phyloP scores from a whole-genome alignment of 2,113 vertebrate genomes.

The Chinchilla lanigera region DNA sequence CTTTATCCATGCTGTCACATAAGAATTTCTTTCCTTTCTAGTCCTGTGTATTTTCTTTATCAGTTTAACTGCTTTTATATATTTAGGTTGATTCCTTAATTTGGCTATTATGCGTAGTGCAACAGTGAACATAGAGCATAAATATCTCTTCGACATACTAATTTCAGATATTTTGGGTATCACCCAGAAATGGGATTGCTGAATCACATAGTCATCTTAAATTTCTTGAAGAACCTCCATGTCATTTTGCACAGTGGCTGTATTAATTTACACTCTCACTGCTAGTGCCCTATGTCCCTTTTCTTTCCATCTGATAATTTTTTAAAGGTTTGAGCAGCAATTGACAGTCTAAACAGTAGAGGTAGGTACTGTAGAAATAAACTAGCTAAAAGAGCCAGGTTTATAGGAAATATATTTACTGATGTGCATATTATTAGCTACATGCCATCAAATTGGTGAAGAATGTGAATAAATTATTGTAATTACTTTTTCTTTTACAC shows the following conservation, averaged over 20 bases:
- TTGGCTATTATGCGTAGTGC: background rate
- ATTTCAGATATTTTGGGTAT: background rate
- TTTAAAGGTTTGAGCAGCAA: background rate
- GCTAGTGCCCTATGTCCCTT: background rate
- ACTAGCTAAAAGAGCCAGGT: background rate
- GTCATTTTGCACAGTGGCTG: background rate
- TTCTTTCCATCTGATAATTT: background rate
- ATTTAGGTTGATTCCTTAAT: background rate
- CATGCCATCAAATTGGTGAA: background rate
- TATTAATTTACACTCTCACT: background rate
- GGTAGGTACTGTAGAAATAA: constrained; percentile 6
- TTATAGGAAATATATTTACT: background rate
- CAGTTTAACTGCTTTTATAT: background rate
- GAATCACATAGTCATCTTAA: background rate
- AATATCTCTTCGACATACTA: background rate
- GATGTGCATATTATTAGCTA: background rate
- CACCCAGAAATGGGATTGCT: background rate
- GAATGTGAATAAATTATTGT: background rate
- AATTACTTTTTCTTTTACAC: background rate
- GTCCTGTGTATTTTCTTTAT: background rate
- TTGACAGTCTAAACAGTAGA: background rate
- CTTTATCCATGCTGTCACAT: background rate
- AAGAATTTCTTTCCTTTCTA: background rate
- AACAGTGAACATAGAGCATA: background rate
- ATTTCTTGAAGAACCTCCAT: background rate